Evolutionary conservation across 2,888 invertebrate genomes (phyloP), one percentile per base, ranked within the genome.

Genomic region (Frankliniella fusca): DNA sequence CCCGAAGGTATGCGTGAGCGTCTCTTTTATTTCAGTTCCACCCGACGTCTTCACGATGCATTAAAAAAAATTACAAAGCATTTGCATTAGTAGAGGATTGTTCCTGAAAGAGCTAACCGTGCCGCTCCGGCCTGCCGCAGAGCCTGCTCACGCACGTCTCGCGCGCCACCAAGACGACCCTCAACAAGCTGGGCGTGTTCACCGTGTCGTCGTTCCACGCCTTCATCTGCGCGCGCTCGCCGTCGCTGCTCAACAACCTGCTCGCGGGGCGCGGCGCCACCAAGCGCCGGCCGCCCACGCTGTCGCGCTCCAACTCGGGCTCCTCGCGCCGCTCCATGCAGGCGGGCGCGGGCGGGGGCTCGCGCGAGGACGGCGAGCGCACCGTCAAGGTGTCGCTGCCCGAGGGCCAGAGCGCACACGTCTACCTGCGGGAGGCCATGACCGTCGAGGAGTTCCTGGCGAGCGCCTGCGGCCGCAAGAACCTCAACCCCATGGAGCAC

Each of bases 201-300:
- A 98, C 97, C 82, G 98, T 98, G 85, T 98, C 97, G 83, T 97
- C 97, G 85, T 97, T 98, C 91, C 98, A 98, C 89, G 98, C 98
- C 85, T 97, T 97, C 89, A 97, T 98, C 86, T 97, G 97, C 89
- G 97, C 98, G 83, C 93, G 98, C 85, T 97, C 97, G 86, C 98
- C 98, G 70, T 97, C 96, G 83, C 90, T 97, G 86, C 92, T 97
- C 85, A 97, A 96, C 90, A 97, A 97, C 89, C 90, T 97, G 87
- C 91, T 97, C 86, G 96, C 96, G 76, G 96, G 96, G 82, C 92
- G 96, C 84, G 96, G 97, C 79, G 96, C 96, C 83, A 97, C 97
- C 83, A 96, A 97, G 88, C 92, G 97, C 81, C 91, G 97, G 83
- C 95, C 96, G 20, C 96, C 96, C n/a, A 92, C 95, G 89, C 90